Conservation (phyloP, 2,888 invertebrate genomes). For the Acanthosepion pharaonis region DNA sequence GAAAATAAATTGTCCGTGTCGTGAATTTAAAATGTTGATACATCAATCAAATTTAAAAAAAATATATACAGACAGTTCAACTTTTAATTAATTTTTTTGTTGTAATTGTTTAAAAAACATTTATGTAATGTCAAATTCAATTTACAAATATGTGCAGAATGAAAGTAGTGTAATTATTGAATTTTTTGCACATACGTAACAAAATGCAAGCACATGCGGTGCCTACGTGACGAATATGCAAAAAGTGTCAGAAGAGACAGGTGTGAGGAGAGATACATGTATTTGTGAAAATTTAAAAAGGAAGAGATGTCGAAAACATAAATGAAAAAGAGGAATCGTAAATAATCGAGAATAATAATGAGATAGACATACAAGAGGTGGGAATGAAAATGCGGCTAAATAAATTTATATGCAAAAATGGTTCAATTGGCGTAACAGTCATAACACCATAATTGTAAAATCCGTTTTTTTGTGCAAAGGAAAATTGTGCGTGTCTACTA, state of each 20-base stretch:
- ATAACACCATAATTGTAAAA: not conserved
- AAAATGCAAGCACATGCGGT: not conserved
- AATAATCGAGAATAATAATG: not conserved
- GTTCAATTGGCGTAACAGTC: not conserved
- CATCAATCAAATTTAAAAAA: too few species aligned
- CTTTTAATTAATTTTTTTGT: too few species aligned
- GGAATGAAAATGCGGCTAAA: not conserved
- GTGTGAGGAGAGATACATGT: not conserved
- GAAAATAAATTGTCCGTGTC: not conserved
- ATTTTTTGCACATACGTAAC: not conserved
- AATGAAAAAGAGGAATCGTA: not conserved
- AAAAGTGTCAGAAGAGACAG: not conserved
- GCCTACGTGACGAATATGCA: conserved; percentile 33
- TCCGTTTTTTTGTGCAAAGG: too few species aligned
- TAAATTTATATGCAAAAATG: not conserved
- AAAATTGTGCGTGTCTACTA: too few species aligned
- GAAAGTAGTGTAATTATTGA: too few species aligned
- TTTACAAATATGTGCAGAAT: too few species aligned
- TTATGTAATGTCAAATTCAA: not conserved
- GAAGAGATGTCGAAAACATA: too few species aligned
- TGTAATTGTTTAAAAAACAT: too few species aligned
- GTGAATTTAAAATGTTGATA: not conserved
- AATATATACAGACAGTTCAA: too few species aligned
- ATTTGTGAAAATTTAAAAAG: too few species aligned
- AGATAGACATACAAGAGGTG: not conserved